Evolutionary conservation across 2,888 invertebrate species (phyloP).

Genomic region (Bombylius discolor): DNA sequence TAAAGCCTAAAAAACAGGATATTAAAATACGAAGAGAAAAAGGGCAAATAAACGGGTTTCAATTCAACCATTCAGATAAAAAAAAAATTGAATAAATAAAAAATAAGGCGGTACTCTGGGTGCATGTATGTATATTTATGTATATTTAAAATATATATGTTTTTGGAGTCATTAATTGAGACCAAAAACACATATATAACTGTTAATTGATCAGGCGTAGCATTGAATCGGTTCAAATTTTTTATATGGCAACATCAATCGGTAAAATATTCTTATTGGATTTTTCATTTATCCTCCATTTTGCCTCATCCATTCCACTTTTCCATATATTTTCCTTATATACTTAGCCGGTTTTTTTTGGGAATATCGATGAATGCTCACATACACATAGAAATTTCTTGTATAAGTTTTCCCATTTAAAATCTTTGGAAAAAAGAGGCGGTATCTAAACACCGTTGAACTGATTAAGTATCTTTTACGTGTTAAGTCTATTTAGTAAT

Average conservation of each 20-base stretch:
- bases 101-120: background rate
- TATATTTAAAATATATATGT: background rate
- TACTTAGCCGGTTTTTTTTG: background rate
- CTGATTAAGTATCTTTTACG: background rate
- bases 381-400: no score
- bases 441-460: background rate
- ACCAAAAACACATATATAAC: no score
- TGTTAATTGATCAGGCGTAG: no score
- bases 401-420: no score
- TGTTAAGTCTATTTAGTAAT: slow-evolving; percentile 5
- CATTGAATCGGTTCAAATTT: background rate
- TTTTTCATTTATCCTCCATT: background rate
- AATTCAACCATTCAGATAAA: background rate
- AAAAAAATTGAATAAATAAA: background rate
- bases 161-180: no score
- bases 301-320: background rate
- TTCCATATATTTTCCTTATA: background rate
- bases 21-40: background rate
- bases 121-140: background rate
- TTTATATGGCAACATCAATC: no score
- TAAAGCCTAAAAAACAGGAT: no score
- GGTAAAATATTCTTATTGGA: background rate
- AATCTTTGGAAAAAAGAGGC: background rate
- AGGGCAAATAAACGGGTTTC: background rate
- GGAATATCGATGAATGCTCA: no score